These are phyloP conservation scores for Drosophila rubida DNA, from an alignment of 2,888 invertebrate genomes.

Conservation along the genomic window DNA sequence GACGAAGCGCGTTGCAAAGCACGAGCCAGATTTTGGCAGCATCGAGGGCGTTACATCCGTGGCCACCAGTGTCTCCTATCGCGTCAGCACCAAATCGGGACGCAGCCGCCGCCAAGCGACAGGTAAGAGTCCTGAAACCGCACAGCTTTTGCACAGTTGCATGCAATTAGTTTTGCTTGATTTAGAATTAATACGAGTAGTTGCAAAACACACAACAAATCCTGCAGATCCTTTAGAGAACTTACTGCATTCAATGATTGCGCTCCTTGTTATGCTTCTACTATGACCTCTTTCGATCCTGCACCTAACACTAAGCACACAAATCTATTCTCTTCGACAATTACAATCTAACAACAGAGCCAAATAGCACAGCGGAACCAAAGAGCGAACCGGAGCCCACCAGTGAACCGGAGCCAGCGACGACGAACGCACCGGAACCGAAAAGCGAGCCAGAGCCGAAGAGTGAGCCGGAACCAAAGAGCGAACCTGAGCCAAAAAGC, in stretches of 20 bases:
- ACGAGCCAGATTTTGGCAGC: slow-evolving; percentile 77
- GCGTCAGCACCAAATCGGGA: slow-evolving; percentile 88
- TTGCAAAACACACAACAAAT: slow-evolving; percentile 36
- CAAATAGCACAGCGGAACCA: slow-evolving; percentile 59
- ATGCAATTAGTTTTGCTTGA: slow-evolving; percentile 8
- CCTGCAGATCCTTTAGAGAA: slow-evolving; percentile 47
- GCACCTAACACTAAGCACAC: slow-evolving; percentile 82
- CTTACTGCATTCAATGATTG: slow-evolving; percentile 40
- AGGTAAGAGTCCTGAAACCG: slow-evolving; percentile 57
- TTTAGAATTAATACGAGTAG: slow-evolving; percentile 44
- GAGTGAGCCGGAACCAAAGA: slow-evolving; percentile 44
- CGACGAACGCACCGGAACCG: slow-evolving; percentile 64
- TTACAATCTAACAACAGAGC: slow-evolving; percentile 50
- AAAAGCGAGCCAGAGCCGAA: slow-evolving; percentile 41
- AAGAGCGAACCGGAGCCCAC: slow-evolving; percentile 72
- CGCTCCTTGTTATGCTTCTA: slow-evolving; percentile 52
- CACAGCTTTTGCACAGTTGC: slow-evolving; percentile 12
- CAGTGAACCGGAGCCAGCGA: slow-evolving; percentile 84
- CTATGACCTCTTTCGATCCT: slow-evolving; percentile 66
- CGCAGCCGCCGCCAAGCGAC: slow-evolving; percentile 75
- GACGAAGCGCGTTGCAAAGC: slow-evolving; percentile 86
- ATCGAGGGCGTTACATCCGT: slow-evolving; percentile 89
- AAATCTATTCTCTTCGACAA: slow-evolving; percentile 29
- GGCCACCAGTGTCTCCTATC: slow-evolving; percentile 92
- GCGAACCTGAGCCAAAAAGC: slow-evolving; percentile 77